Conservation (phyloP, 2,113 vertebrate species). For the Limanda limanda region DNA sequence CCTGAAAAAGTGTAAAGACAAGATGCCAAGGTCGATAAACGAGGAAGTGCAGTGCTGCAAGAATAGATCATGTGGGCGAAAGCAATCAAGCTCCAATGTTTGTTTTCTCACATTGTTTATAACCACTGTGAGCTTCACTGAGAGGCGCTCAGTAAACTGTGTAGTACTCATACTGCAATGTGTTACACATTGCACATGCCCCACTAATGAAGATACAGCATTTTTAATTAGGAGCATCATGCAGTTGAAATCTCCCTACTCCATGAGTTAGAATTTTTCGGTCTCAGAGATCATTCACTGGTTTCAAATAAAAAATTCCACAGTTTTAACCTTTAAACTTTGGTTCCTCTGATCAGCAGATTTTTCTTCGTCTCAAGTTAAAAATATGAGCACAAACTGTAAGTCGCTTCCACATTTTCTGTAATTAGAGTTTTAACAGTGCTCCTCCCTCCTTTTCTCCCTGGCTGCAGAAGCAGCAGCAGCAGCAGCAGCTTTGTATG, state of each 20-base stretch:
- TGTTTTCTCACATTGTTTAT: constrained; percentile 48
- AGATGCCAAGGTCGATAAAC: constrained; percentile 13
- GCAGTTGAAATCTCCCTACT: not conserved
- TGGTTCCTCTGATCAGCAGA: constrained; percentile 20
- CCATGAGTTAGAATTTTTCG: not conserved
- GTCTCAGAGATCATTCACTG: not conserved
- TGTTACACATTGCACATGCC: constrained; percentile 2
- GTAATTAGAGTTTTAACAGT: constrained; percentile 18
- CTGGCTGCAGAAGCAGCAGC: constrained; percentile 45
- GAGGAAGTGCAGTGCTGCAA: constrained; percentile 18
- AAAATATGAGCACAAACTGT: constrained; percentile 7
- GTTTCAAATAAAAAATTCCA: not conserved
- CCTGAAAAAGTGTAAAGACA: constrained; percentile 1
- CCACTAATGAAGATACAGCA: constrained; percentile 11
- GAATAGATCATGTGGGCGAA: constrained; percentile 60
- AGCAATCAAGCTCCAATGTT: constrained; percentile 51
- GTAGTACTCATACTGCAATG: constrained; percentile 8
- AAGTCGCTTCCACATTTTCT: constrained; percentile 10
- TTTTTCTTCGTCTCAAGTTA: constrained; percentile 1
- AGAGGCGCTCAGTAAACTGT: constrained; percentile 3
- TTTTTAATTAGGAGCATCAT: not conserved
- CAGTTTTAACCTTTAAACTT: constrained; percentile 10
- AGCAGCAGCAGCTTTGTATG: constrained; percentile 60
- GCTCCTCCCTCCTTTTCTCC: not conserved
- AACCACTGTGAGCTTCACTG: constrained; percentile 13